These are phyloP conservation scores for Amyelois transitella DNA, from an alignment of 1,140 invertebrate genomes.

Conservation along the genomic window DNA sequence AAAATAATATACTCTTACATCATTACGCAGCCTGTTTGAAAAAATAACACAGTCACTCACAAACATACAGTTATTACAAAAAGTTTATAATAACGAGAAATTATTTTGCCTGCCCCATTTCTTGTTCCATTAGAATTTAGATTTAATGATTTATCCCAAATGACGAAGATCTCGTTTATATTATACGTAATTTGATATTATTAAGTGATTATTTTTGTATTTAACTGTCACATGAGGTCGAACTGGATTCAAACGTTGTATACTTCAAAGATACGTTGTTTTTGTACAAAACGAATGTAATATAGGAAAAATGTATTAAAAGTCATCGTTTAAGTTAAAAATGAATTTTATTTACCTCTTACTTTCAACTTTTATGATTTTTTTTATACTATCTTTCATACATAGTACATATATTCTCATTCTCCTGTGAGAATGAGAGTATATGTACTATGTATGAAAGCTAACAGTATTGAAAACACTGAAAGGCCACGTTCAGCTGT, in stretches of 20 bases:
- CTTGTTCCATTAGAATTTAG: neutral
- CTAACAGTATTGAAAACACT: no score
- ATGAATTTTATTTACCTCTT: conserved; percentile 50
- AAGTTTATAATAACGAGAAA: no score
- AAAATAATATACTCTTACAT: no score
- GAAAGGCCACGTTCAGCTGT: no score
- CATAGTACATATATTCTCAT: no score
- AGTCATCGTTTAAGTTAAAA: conserved; percentile 62
- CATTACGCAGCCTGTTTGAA: no score
- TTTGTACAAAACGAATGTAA: conserved; percentile 66
- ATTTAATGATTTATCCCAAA: conserved; percentile 22
- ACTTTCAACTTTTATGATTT: neutral
- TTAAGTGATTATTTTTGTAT: conserved; percentile 32
- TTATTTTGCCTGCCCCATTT: conserved; percentile 6
- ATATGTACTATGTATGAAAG: no score
- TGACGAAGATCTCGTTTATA: conserved; percentile 45
- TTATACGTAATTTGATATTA: conserved; percentile 54
- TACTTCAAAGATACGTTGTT: conserved; percentile 56
- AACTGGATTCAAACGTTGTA: conserved; percentile 40
- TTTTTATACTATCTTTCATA: no score
- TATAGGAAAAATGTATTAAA: conserved; percentile 67
- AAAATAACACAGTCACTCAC: no score
- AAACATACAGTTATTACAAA: no score
- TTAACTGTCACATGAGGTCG: conserved; percentile 34
- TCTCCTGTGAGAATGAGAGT: no score